Evolutionary conservation across 2,113 vertebrate species (phyloP), one percentile per base, ranked within the genome.

Genomic region (Hyperopisus bebe): DNA sequence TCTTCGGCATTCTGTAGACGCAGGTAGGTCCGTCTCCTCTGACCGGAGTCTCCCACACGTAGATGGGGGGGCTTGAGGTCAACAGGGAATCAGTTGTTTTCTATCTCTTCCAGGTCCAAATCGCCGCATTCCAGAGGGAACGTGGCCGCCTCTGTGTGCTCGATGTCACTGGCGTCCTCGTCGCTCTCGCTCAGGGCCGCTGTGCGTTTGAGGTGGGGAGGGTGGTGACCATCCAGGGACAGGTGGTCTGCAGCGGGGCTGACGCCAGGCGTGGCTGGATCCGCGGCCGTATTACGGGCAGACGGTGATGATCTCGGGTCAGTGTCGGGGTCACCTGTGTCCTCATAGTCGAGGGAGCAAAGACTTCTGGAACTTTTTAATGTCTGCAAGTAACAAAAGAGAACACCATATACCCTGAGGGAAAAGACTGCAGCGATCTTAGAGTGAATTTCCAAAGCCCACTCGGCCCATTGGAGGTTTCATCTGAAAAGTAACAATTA

Each of bases 41-140:
- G 17, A 8, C 35, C 74, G 39, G 6, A n/a, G 44, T 7, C 44
- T 1, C 39, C 17, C 39, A 1, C 21, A n/a, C 13, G 39, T 44
- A 1, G 19, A 44, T 9, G 35, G 39, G 19, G 13, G 39, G 21
- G 39, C 11, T 50, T 17, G n/a, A 53, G 27, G 17, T 10, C 48
- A 35, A 13, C 46, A 13, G 46, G 24, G 44, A 5, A 48, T 86
- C 85, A 86, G 48, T 86, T 86, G 17, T 86, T 86, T 35, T 86
- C 85, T 51, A 86, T 86, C 85, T 86, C 85, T 17, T 86, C 85
- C 85, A 86, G 85, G 48, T 86, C 85, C 85, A 86, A 31, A 8
- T 86, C 85, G 24, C 47, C 27, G 1, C 85, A 86, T 31, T 21
- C 85, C 85, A 86, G 85, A 50, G 85, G 48, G 24, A 86, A 53